Evolutionary conservation across 2,888 invertebrate genomes (phyloP).

Genomic region (Allophyes oxyacanthae): DNA sequence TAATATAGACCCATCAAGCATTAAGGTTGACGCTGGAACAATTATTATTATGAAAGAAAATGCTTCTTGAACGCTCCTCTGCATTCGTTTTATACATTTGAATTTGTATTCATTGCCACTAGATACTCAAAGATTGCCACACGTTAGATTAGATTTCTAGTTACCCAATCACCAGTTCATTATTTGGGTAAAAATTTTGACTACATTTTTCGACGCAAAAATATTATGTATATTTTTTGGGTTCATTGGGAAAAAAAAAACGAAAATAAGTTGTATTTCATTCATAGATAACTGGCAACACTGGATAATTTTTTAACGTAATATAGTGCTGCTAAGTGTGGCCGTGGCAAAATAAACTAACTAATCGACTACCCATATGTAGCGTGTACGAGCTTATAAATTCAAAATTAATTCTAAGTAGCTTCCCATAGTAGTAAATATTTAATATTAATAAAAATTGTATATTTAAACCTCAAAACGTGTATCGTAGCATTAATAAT

Average conservation of each 20-base stretch:
- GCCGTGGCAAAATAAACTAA: slow-evolving; percentile 1
- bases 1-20: slow-evolving; percentile 64
- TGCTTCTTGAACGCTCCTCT: slow-evolving; percentile 45
- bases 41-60: slow-evolving; percentile 64
- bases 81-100: slow-evolving; percentile 18
- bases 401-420: not conserved
- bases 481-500: slow-evolving; percentile 76
- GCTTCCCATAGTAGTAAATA: slow-evolving; percentile 11
- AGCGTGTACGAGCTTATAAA: slow-evolving; percentile 22
- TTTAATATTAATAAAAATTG: slow-evolving; percentile 27
- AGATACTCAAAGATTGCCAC: no score
- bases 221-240: no score
- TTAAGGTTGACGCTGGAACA: slow-evolving; percentile 88
- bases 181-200: no score
- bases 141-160: no score
- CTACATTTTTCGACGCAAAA: no score
- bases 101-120: no score
- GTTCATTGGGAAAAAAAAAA: no score
- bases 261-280: no score
- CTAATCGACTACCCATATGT: slow-evolving; percentile 34
- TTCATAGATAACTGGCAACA: slow-evolving; percentile 38
- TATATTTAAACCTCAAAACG: slow-evolving; percentile 60
- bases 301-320: not conserved
- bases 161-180: no score
- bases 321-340: slow-evolving; percentile 2